Conservation (phyloP, 2,113 vertebrate genomes). For the Sardina pilchardus region DNA sequence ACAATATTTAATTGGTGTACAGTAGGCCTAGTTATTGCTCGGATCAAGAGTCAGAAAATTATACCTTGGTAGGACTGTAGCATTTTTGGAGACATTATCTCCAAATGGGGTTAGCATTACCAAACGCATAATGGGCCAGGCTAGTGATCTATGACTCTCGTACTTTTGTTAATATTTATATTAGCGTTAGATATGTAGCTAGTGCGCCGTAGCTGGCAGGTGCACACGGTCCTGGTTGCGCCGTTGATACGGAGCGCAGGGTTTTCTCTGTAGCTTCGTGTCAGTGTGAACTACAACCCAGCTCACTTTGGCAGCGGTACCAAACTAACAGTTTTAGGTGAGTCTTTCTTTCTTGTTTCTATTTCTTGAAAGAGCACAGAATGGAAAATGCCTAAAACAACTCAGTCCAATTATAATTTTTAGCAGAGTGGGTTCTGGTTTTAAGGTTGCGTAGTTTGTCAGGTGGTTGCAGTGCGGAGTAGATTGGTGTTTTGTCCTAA, state of each 20-base stretch:
- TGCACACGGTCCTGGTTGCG: neutral
- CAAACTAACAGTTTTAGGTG: slow-evolving; percentile 58
- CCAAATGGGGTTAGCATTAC: neutral
- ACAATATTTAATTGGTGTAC: neutral
- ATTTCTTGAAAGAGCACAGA: neutral
- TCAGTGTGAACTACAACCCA: slow-evolving; percentile 68
- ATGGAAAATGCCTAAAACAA: neutral
- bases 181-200: neutral
- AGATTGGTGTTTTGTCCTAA: neutral
- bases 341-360: neutral
- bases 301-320: slow-evolving; percentile 70
- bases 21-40: no score
- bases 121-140: neutral
- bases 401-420: no score
- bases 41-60: neutral
- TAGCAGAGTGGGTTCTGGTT: neutral
- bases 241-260: neutral
- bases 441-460: neutral
- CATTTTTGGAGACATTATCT: neutral
- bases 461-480: neutral
- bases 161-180: neutral
- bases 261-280: slow-evolving; percentile 64
- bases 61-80: neutral
- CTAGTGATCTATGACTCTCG: neutral
- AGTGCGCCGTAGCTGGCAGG: neutral